Evolutionary conservation across 37 sponge, comb jelly and placozoan genomes (phyloP).

Genomic region (Chondrosia reniformis): DNA sequence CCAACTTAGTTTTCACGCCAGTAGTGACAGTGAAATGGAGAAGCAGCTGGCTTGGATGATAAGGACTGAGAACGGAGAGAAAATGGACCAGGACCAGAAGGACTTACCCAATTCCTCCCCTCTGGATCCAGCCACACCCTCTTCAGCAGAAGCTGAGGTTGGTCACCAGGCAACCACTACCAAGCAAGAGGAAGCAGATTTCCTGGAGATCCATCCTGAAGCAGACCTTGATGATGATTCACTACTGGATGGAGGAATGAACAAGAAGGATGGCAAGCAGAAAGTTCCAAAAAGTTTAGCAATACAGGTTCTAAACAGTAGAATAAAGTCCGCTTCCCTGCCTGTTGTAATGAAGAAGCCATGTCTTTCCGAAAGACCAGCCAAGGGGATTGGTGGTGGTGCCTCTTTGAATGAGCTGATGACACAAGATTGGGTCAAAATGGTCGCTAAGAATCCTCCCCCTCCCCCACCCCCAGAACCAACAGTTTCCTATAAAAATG

Average conservation of each 20-base stretch:
- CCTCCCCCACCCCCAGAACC: not conserved
- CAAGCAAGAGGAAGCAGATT: slow-evolving; percentile 2
- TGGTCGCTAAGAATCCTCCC: not conserved
- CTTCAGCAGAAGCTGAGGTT: too few species aligned
- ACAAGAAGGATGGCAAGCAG: too few species aligned
- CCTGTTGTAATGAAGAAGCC: too few species aligned
- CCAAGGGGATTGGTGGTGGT: too few species aligned
- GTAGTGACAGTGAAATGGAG: too few species aligned
- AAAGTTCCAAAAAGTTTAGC: too few species aligned
- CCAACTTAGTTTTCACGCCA: too few species aligned
- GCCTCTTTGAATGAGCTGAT: not conserved
- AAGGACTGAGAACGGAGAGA: too few species aligned
- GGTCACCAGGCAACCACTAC: not conserved
- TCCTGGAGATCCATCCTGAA: slow-evolving; percentile 5
- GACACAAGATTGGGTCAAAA: not conserved
- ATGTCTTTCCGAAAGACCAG: too few species aligned
- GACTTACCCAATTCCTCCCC: not conserved
- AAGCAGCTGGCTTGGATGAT: too few species aligned
- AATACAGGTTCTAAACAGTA: too few species aligned
- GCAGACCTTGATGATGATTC: slow-evolving; percentile 8
- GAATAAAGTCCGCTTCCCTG: too few species aligned
- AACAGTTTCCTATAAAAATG: not conserved
- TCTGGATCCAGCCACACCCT: not conserved
- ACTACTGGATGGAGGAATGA: not conserved
- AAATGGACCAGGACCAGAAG: not conserved